Percentiles rank a stretch among this genome's conserved stretches.
phyloP scores from a whole-genome alignment of 2,888 invertebrate species.

The Drepanosiphum platanoidis region DNA sequence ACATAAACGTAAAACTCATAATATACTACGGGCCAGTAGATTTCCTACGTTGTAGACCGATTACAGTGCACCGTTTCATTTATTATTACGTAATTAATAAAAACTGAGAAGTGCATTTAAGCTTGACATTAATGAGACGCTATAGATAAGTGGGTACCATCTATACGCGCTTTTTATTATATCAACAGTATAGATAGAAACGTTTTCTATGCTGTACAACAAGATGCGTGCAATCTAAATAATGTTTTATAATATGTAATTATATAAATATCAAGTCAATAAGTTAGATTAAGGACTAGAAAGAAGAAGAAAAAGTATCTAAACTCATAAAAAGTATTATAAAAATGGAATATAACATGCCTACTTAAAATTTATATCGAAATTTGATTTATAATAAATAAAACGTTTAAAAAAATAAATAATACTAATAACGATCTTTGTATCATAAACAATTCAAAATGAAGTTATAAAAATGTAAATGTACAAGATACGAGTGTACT shows the following conservation, averaged over 20 bases:
- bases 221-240: conserved; percentile 11
- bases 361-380: neutral
- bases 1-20: conserved; percentile 15
- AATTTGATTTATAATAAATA: conserved; percentile 36
- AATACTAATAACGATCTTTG: neutral
- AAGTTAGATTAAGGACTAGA: neutral
- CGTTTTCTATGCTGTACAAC: neutral
- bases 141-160: neutral
- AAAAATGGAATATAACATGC: neutral
- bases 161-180: neutral
- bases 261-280: conserved; percentile 37
- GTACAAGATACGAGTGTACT: too few relatives aligned
- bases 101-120: neutral
- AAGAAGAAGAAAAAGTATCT: neutral
- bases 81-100: conserved; percentile 32
- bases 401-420: too few relatives aligned
- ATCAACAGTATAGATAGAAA: neutral
- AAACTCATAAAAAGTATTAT: neutral
- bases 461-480: too few relatives aligned
- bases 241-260: conserved; percentile 31
- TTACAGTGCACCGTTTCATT: neutral
- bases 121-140: conserved; percentile 36
- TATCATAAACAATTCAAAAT: too few relatives aligned
- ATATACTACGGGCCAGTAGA: neutral
- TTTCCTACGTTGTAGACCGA: neutral